phyloP scores from a whole-genome alignment of 2,113 vertebrate species.

The Centropristis striata region DNA sequence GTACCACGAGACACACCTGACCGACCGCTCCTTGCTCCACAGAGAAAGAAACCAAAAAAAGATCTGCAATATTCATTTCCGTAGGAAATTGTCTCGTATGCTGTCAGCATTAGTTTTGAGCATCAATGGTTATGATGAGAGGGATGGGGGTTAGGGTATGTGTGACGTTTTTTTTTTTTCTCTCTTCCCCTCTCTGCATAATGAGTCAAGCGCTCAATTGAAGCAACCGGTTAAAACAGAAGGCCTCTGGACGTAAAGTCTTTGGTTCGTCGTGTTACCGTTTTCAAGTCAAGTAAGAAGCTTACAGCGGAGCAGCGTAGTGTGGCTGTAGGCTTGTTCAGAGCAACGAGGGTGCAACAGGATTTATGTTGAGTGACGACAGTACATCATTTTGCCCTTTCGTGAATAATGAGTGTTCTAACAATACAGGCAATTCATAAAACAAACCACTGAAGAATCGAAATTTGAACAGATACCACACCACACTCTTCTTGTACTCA shows the following conservation, averaged over 20 bases:
- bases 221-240: constrained; percentile 55
- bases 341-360: constrained; percentile 3
- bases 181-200: constrained; percentile 37
- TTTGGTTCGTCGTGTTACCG: constrained; percentile 76
- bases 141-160: neutral
- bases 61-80: constrained; percentile 69
- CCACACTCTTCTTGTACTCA: neutral
- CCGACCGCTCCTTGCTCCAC: constrained; percentile 20
- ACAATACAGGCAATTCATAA: neutral
- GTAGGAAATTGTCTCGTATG: constrained; percentile 69
- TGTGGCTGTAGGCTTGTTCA: constrained; percentile 51
- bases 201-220: constrained; percentile 25
- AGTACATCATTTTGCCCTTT: constrained; percentile 38
- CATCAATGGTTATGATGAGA: constrained; percentile 7
- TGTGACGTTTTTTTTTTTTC: neutral
- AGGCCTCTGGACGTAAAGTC: constrained; percentile 80
- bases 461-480: constrained; percentile 25
- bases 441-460: neutral
- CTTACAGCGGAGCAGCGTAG: constrained; percentile 47
- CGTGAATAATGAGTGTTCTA: constrained; percentile 8
- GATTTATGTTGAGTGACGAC: neutral
- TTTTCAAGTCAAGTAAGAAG: constrained; percentile 70
- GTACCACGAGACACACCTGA: constrained; percentile 39
- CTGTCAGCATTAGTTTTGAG: constrained; percentile 47
- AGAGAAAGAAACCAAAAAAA: constrained; percentile 45